phyloP scores from a whole-genome alignment of 1,140 invertebrate genomes.

The Mamestra configurata region DNA sequence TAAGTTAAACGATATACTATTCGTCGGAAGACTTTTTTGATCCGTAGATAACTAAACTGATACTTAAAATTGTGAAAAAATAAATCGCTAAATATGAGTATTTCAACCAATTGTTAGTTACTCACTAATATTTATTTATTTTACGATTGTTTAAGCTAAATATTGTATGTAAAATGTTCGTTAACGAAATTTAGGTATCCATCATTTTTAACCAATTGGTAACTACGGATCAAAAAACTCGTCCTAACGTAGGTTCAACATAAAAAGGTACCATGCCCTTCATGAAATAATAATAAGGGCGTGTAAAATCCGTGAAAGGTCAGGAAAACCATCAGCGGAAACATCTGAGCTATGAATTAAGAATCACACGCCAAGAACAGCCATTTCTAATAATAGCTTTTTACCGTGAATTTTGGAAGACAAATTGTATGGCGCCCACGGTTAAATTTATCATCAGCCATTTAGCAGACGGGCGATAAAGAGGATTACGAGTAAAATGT shows the following conservation, averaged over 20 bases:
- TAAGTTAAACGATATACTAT: neutral
- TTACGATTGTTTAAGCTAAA: too few species aligned
- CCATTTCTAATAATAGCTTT: conserved; percentile 27
- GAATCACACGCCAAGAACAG: conserved; percentile 37
- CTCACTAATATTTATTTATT: too few species aligned
- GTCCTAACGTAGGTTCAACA: too few species aligned
- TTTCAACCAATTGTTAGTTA: too few species aligned
- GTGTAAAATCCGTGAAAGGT: conserved; percentile 57
- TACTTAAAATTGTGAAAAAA: too few species aligned
- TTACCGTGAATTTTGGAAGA: conserved; percentile 27
- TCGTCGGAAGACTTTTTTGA: too few species aligned
- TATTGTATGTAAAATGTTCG: too few species aligned
- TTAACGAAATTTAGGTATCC: too few species aligned
- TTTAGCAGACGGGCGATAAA: neutral
- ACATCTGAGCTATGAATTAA: conserved; percentile 56
- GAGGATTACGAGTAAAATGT: conserved; percentile 11
- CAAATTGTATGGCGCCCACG: conserved; percentile 15
- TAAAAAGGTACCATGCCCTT: neutral
- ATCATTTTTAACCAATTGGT: too few species aligned
- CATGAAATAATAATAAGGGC: neutral
- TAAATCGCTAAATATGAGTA: too few species aligned
- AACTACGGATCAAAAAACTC: too few species aligned
- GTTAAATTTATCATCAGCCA: conserved; percentile 17
- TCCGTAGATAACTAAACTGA: too few species aligned
- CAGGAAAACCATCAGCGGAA: conserved; percentile 54